Conservation (phyloP, 2,113 vertebrate species). For the Microcebus lehilahytsara region DNA sequence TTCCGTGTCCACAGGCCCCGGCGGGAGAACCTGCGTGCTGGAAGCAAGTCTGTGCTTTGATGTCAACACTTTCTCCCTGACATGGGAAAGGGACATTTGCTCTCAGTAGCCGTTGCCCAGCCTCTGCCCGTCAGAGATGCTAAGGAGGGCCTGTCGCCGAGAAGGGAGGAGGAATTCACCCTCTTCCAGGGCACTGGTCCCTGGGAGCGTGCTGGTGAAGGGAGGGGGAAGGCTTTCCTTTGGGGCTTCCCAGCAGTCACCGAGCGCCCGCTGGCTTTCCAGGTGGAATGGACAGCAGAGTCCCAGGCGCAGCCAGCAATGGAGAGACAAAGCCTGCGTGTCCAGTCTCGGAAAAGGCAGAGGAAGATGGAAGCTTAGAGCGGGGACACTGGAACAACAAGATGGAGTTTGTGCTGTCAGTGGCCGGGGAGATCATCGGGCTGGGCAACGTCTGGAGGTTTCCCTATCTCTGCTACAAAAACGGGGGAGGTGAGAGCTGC, state of each 20-base stretch:
- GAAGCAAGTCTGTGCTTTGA: background rate
- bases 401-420: constrained; percentile 91
- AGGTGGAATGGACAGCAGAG: constrained; percentile 87
- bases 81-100: background rate
- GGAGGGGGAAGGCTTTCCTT: background rate
- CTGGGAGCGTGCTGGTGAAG: background rate
- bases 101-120: background rate
- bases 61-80: background rate
- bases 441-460: constrained; percentile 96
- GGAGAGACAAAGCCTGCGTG: constrained; percentile 79
- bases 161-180: background rate
- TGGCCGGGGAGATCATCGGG: constrained; percentile 94
- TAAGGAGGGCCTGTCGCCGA: background rate
- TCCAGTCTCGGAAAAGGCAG: constrained; percentile 72
- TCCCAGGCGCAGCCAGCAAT: constrained; percentile 82
- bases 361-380: constrained; percentile 81
- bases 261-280: constrained; percentile 58
- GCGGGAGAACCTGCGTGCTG: background rate
- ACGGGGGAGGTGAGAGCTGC: constrained; percentile 91
- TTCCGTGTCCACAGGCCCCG: background rate
- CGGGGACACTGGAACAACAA: constrained; percentile 95
- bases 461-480: constrained; percentile 97
- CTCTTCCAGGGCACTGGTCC: background rate
- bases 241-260: background rate
- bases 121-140: background rate